Conservation (phyloP, 2,113 vertebrate genomes). For the Carollia perspicillata region DNA sequence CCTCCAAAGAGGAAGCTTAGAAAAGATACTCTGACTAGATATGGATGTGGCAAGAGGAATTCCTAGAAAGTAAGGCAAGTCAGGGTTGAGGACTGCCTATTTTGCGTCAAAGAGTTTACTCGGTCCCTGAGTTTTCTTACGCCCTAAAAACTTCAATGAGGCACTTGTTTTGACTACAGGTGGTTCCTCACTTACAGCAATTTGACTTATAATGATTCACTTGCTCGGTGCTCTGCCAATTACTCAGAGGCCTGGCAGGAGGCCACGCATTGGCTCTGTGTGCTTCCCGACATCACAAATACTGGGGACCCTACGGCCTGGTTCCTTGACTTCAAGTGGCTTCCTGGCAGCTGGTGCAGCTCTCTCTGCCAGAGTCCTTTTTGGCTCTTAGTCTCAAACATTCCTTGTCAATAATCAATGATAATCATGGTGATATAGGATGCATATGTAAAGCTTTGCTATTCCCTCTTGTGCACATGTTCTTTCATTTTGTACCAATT, state of each 20-base stretch:
- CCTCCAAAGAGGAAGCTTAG: neutral
- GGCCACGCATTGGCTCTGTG: neutral
- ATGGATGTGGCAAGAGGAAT: neutral
- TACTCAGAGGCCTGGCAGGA: neutral
- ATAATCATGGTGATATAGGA: neutral
- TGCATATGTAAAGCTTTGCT: neutral
- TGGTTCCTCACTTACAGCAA: conserved; percentile 21
- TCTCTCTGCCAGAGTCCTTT: neutral
- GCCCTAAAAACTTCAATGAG: conserved; percentile 1
- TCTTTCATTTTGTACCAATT: neutral
- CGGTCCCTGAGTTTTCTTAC: neutral
- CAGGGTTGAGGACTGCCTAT: neutral
- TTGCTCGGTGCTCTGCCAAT: neutral
- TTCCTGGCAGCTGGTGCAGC: neutral
- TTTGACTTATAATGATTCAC: conserved; percentile 43
- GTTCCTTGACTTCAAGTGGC: neutral
- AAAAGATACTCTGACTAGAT: neutral
- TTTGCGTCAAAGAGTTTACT: neutral
- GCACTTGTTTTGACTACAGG: conserved; percentile 44
- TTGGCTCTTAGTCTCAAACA: neutral
- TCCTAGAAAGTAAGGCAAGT: conserved; percentile 12
- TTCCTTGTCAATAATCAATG: neutral
- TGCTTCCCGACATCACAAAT: neutral
- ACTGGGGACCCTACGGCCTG: neutral
- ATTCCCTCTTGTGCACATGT: accelerated